phyloP scores from a whole-genome alignment of 2,797 vertebrate species.

The Myotis planiceps region DNA sequence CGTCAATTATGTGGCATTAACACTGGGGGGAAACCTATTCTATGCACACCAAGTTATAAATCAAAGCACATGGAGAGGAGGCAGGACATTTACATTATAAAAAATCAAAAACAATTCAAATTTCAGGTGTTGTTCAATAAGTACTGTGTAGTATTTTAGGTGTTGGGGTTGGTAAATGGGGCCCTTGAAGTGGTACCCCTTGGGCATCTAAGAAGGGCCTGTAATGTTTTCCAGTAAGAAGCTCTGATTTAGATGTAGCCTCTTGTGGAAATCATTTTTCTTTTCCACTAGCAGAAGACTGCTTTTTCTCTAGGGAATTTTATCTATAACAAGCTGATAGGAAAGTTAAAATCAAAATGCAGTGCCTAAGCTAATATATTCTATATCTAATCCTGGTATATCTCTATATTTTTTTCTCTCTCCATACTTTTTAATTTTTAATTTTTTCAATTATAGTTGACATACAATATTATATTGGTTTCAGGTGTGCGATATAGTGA shows the following conservation, averaged over 20 bases:
- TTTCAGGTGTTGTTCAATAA: neutral
- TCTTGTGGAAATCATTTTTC: neutral
- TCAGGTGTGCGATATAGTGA: neutral
- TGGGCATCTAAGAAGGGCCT: neutral
- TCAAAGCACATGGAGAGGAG: neutral
- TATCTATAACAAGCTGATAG: neutral
- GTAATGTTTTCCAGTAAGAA: neutral
- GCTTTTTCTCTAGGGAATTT: neutral
- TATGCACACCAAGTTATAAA: neutral
- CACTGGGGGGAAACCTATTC: neutral
- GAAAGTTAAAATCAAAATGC: neutral
- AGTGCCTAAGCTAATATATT: neutral
- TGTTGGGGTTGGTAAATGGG: rapidly evolving
- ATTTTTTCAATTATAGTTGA: neutral
- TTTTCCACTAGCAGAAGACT: neutral
- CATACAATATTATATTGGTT: neutral
- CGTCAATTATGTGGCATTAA: neutral
- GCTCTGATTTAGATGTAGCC: neutral
- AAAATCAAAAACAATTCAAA: slow-evolving; percentile 7
- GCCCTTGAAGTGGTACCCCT: neutral
- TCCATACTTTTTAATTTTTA: neutral
- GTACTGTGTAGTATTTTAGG: neutral
- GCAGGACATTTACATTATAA: neutral
- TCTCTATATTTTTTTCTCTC: neutral
- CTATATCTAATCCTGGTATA: neutral